Percentiles rank a stretch among this genome's conserved stretches.
phyloP scores from a whole-genome alignment of 2,797 vertebrate genomes.

The Myiotriccus ornatus region DNA sequence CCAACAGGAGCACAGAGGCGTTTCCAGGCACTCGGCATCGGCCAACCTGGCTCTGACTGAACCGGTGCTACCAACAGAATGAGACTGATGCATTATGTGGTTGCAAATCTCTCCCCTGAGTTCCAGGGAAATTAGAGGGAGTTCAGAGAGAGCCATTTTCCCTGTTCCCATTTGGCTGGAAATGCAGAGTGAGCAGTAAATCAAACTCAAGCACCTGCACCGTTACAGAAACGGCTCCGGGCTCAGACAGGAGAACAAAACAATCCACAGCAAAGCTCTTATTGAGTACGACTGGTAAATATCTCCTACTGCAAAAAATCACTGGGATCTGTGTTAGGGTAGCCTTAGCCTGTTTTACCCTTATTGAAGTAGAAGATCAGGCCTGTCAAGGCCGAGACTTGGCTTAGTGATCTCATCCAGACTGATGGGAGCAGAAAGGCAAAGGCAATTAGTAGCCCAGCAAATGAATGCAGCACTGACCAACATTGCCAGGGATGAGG shows the following conservation, averaged over 20 bases:
- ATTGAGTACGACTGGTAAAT: neutral
- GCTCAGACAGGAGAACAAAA: constrained; percentile 7
- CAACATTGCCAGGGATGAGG: neutral
- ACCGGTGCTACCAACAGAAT: neutral
- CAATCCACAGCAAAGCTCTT: neutral
- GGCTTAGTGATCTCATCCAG: neutral
- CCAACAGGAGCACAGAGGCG: neutral
- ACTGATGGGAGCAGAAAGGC: neutral
- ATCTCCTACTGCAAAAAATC: neutral
- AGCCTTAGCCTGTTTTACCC: neutral
- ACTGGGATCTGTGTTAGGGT: neutral
- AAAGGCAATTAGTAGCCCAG: neutral
- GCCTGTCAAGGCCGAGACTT: neutral
- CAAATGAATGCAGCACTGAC: neutral
- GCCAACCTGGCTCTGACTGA: accelerated
- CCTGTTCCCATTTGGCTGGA: constrained; percentile 14
- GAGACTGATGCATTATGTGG: neutral
- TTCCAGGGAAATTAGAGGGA: constrained; percentile 15
- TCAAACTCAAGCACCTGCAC: constrained; percentile 34
- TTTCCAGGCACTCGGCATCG: accelerated
- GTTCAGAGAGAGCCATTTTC: neutral
- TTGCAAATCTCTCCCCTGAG: constrained; percentile 29
- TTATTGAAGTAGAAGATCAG: neutral
- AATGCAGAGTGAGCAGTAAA: neutral
- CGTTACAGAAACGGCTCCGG: neutral